These are phyloP conservation scores for Eubasilissa regina DNA, from an alignment of 1,140 invertebrate species.

Conservation along the genomic window DNA sequence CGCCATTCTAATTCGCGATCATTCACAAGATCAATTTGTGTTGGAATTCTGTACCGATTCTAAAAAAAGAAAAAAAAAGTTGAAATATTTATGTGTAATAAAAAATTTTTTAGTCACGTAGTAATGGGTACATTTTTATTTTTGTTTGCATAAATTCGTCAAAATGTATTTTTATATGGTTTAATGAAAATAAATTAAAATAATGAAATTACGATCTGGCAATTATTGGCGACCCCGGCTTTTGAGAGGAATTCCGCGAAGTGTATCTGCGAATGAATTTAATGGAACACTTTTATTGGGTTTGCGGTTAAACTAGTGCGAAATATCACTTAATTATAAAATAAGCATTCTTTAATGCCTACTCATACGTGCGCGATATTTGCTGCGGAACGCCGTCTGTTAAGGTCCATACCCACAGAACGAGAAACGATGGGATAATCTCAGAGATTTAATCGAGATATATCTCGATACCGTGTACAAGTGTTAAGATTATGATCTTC, in stretches of 20 bases:
- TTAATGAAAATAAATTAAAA: neutral
- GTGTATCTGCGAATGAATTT: constrained; percentile 22
- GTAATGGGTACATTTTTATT: neutral
- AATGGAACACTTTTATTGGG: constrained; percentile 42
- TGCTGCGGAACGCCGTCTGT: neutral
- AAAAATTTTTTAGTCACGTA: no score
- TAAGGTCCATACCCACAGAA: no score
- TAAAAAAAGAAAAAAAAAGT: no score
- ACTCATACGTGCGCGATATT: neutral
- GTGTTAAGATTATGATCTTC: no score
- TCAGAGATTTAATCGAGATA: no score
- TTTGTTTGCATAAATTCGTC: neutral
- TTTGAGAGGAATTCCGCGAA: neutral
- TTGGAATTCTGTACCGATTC: no score
- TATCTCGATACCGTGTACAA: no score
- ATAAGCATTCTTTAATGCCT: neutral
- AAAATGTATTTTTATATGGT: neutral
- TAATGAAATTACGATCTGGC: neutral
- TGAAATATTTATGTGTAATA: no score
- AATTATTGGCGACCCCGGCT: neutral
- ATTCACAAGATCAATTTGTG: no score
- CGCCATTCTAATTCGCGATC: no score
- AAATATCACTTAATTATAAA: constrained; percentile 33
- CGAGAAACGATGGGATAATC: no score
- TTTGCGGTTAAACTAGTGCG: constrained; percentile 28